Evolutionary conservation across 2,888 invertebrate genomes (phyloP), one percentile per base, ranked within the genome.

Genomic region (Pseudoips prasinana): DNA sequence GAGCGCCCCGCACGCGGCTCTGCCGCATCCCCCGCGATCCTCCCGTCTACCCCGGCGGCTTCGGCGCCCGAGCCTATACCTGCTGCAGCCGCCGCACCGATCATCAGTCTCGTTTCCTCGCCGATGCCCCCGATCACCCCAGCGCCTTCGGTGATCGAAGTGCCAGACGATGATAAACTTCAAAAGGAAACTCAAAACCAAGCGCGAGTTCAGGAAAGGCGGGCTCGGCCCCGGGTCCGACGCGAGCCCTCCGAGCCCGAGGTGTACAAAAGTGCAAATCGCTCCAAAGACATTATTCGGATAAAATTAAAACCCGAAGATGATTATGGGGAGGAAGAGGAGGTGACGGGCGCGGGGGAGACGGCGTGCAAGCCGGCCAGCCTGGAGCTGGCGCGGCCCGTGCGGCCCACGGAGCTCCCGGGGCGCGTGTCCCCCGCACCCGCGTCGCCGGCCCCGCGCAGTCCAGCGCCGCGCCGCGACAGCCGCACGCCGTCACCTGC

Each of bases 271-370:
- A 64, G 54, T 25, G 58, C 59, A 6, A 83, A 84, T 45, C 64
- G 64, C 20, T 67, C 79, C 2, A 86, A 84, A 50, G 73, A 85
- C 35, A 65, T 87, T 9, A 85, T 93, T 47, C 83, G 93, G 39
- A 94, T 94, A 41, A 92, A 92, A 71, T 73, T 95, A 25, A 94
- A 94, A 59, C 94, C 95, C 0, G 94, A 94, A 65, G 90, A 92
- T 27, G 90, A 94, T 72, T 94, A 94, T 62, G 91, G 92, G 10
- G 90, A 90, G 27, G 76, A 89, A n/a, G 87, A 70, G 20, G 61
- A 60, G 7, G 57, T 4, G 77, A 55, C 39, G 40, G 35, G 61
- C 76, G 3, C 77, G 88, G 45, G 11, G 3, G 42, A 42, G 6
- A 7, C 50, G 36, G 64, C 81, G 2, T 80, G 89, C 40, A 93